Evolutionary conservation across 1,140 invertebrate genomes (phyloP).

Genomic region (Leptinotarsa undecemlineata): DNA sequence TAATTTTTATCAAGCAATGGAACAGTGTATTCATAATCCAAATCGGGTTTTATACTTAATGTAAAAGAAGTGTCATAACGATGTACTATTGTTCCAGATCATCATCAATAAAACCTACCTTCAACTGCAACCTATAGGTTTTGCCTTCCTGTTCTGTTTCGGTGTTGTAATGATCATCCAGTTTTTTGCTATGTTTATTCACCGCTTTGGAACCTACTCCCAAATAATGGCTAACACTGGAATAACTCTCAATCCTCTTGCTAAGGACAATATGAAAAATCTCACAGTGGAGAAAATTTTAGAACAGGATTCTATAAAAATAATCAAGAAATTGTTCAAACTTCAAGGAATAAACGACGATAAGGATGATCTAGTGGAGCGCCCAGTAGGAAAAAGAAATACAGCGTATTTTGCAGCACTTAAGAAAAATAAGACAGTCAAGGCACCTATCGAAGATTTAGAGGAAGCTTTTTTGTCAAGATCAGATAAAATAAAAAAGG

Average conservation of each 20-base stretch:
- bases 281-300: constrained; percentile 37
- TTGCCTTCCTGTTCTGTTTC: constrained; percentile 77
- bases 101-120: constrained; percentile 61
- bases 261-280: constrained; percentile 42
- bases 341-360: constrained; percentile 55
- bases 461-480: constrained; percentile 31
- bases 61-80: no score
- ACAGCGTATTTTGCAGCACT: constrained; percentile 34
- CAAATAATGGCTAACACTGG: constrained; percentile 81
- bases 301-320: constrained; percentile 36
- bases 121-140: constrained; percentile 75
- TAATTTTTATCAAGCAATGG: no score
- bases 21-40: no score
- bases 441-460: constrained; percentile 33
- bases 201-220: constrained; percentile 81
- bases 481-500: constrained; percentile 22
- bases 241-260: constrained; percentile 56
- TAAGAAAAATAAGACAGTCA: constrained; percentile 31
- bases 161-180: constrained; percentile 73
- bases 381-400: constrained; percentile 39
- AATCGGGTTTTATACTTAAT: no score
- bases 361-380: constrained; percentile 50
- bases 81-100: constrained; percentile 46
- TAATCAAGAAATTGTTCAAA: constrained; percentile 38
- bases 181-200: constrained; percentile 83